These are phyloP conservation scores for Athene cunicularia DNA, from an alignment of 2,113 vertebrate genomes.

Conservation along the genomic window DNA sequence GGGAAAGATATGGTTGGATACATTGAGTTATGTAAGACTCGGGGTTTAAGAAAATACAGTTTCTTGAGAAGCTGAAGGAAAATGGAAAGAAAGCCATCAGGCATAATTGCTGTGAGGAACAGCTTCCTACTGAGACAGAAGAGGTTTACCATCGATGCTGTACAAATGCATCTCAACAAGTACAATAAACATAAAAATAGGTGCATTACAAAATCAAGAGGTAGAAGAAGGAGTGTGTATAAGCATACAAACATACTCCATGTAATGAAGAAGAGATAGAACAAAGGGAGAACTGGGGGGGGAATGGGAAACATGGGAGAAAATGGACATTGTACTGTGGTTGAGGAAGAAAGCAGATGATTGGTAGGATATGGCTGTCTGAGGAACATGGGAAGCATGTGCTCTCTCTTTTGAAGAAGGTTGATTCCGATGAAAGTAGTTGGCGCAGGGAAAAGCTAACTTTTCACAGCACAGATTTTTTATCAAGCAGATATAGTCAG, in stretches of 20 bases:
- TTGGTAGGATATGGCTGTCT: slow-evolving; percentile 10
- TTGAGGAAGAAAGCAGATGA: slow-evolving; percentile 20
- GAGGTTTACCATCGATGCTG: slow-evolving; percentile 62
- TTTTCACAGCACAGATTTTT: not conserved
- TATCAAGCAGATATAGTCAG: not conserved
- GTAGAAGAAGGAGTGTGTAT: slow-evolving; percentile 51
- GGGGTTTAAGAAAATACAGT: slow-evolving; percentile 70
- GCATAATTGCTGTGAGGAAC: slow-evolving; percentile 71
- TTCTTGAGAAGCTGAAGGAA: slow-evolving; percentile 74
- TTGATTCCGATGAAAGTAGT: not conserved
- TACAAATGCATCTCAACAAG: slow-evolving; percentile 69
- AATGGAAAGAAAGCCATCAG: slow-evolving; percentile 73
- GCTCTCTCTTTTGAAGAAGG: not conserved
- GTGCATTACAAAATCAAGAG: slow-evolving; percentile 71
- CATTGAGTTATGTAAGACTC: slow-evolving; percentile 59
- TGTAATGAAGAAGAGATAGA: slow-evolving; percentile 7
- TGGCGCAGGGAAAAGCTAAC: not conserved
- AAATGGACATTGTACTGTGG: slow-evolving; percentile 27
- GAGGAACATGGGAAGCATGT: not conserved
- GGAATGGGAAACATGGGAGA: not conserved
- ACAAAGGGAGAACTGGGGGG: slow-evolving; percentile 45
- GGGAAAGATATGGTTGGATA: slow-evolving; percentile 51
- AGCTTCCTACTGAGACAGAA: slow-evolving; percentile 71
- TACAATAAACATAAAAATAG: slow-evolving; percentile 71
- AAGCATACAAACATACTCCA: not conserved